Evolutionary conservation across 1,140 invertebrate genomes (phyloP), one percentile per base, ranked within the genome.

Genomic region (Drosophila nannoptera): DNA sequence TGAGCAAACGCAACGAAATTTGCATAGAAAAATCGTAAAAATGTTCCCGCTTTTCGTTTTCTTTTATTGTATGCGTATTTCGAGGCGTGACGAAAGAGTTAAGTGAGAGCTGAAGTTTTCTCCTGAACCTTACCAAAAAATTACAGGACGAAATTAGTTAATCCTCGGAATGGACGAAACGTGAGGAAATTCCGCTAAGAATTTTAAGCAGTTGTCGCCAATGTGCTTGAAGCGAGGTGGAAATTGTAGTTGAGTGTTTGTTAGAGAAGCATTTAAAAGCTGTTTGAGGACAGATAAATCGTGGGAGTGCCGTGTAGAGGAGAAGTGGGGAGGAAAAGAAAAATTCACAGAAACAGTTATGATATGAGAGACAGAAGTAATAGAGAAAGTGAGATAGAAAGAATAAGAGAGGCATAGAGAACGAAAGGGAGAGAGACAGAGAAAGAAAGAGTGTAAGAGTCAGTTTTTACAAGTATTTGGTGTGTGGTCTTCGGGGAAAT

Each of bases 21-120:
- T 82, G 80, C 78, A 82, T 82, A 83, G 68, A 40, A 82, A 82
- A 46, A 83, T 83, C 78, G 73, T 82, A 83, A 82, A 82, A 83
- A 72, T 78, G 55, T 83, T 48, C 36, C 56, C 49, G n/a, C 35
- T 69, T 54, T 43, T 12, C 40, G n/a, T 14, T 14, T 14, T 50
- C 49, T 12, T 56, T 67, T 72, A 22, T 22, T 46, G 58, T 50
- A 63, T 65, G 49, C 72, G 63, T 75, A 83, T 72, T 73, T 82
- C 54, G 29, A 70, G 67, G 75, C 72, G 78, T 82, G 75, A 78
- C 78, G 55, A 78, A 73, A 63, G 65, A 80, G 73, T 74, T 59
- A 60, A 63, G 36, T 35, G 36, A 42, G 53, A 59, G 56, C 46
- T 36, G 46, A 64, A 69, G 50, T 60, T 60, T 55, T 22, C 3